phyloP scores from a whole-genome alignment of 2,113 vertebrate species.

The Nothocercus julius region DNA sequence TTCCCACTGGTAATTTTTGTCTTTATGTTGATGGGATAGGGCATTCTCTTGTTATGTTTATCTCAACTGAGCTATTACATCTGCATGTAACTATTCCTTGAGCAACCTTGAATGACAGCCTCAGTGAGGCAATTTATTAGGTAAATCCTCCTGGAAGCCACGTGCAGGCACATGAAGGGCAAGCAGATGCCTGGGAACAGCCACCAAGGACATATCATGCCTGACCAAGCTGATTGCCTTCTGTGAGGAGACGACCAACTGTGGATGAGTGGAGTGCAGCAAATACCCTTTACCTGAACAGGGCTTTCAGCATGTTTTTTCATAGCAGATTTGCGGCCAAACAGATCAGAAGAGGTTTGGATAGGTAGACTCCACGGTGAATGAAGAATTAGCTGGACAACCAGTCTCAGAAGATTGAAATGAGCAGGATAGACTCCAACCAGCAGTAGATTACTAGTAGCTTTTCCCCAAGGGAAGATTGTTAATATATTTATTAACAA shows the following conservation, averaged over 20 bases:
- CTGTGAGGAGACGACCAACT: not conserved
- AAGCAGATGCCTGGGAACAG: not conserved
- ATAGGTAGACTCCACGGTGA: not conserved
- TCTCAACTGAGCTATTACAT: not conserved
- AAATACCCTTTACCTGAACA: not conserved
- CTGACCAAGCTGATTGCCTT: not conserved
- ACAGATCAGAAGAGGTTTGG: not conserved
- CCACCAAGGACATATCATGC: not conserved
- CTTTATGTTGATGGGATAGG: not conserved
- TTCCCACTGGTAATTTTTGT: not conserved
- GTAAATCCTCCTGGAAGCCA: not conserved
- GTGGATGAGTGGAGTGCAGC: not conserved
- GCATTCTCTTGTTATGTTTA: not conserved
- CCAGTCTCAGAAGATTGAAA: not conserved
- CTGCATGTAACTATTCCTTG: not conserved
- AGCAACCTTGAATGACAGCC: not conserved
- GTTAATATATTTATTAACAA: not conserved
- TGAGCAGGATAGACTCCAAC: not conserved
- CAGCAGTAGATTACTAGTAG: not conserved
- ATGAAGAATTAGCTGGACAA: not conserved
- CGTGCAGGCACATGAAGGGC: fast-evolving
- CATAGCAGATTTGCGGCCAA: not conserved
- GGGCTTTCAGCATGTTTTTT: not conserved
- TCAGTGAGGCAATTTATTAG: not conserved
- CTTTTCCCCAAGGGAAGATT: not conserved